Percentiles rank a stretch among this genome's conserved stretches.
phyloP scores from a whole-genome alignment of 1,140 invertebrate species.

The Asbolus verrucosus region DNA sequence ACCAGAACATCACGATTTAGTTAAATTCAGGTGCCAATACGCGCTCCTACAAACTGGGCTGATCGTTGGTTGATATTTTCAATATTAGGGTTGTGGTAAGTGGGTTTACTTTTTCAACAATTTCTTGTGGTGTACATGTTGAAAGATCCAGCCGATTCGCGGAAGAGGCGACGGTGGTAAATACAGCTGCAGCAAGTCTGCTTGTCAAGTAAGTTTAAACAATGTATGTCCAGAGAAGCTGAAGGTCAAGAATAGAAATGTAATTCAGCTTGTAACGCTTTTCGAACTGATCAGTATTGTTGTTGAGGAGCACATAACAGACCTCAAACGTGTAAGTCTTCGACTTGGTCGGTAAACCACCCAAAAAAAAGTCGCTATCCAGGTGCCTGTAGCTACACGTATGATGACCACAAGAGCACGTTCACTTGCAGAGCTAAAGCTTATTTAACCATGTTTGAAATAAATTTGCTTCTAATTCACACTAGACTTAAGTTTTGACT shows the following conservation, averaged over 20 bases:
- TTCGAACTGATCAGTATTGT: constrained; percentile 65
- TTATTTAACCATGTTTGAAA: constrained; percentile 51
- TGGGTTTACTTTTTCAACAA: too few relatives aligned
- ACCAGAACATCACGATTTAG: too few relatives aligned
- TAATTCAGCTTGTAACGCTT: constrained; percentile 66
- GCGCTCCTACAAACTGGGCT: constrained; percentile 61
- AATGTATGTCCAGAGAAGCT: constrained; percentile 62
- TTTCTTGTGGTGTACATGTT: constrained; percentile 16
- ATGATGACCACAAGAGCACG: constrained; percentile 64
- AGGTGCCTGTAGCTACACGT: constrained; percentile 66
- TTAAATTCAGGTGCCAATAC: constrained; percentile 49
- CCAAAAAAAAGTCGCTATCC: constrained; percentile 65
- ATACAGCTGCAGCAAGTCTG: constrained; percentile 64
- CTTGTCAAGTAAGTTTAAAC: constrained; percentile 64
- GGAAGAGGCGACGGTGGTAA: constrained; percentile 56
- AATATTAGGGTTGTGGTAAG: constrained; percentile 54
- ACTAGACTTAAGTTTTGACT: too few relatives aligned
- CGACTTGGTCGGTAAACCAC: constrained; percentile 63
- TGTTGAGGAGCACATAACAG: constrained; percentile 60
- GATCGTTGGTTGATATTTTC: constrained; percentile 63
- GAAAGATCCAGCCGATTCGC: constrained; percentile 58
- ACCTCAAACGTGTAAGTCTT: constrained; percentile 64
- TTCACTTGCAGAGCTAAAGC: constrained; percentile 62
- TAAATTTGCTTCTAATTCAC: too few relatives aligned
- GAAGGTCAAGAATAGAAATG: constrained; percentile 59